A percentile compares a stretch with the other conserved stretches of the same genome.
These are phyloP conservation scores for Porites divaricata DNA, from an alignment of 92 coral and sea anemone species.

Conservation along the genomic window DNA sequence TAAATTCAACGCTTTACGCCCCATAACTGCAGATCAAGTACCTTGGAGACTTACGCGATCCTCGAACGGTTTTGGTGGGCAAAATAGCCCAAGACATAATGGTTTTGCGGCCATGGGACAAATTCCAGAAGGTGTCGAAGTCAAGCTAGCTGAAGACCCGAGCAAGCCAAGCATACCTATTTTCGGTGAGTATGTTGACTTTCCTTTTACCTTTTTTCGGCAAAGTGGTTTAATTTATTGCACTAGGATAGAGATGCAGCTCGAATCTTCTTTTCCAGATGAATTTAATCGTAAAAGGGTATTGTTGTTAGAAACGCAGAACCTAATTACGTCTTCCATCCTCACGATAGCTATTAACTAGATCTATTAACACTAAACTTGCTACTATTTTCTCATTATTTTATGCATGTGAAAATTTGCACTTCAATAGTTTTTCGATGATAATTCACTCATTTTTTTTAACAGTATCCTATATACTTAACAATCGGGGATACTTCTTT, in stretches of 20 bases:
- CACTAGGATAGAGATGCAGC: neutral
- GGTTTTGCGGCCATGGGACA: conserved; percentile 72
- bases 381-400: neutral
- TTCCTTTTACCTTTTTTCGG: neutral
- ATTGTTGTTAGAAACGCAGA: neutral
- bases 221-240: neutral
- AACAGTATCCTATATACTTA: neutral
- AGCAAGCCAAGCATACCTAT: conserved; percentile 91
- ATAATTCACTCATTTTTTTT: neutral
- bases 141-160: conserved; percentile 87
- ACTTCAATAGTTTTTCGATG: no score
- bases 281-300: neutral
- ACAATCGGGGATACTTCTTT: neutral
- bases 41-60: conserved; percentile 97
- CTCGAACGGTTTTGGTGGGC: conserved; percentile 63
- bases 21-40: conserved; percentile 96
- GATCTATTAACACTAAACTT: neutral
- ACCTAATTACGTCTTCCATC: conserved; percentile 12
- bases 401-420: neutral
- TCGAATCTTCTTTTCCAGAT: neutral
- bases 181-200: conserved; percentile 71
- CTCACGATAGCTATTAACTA: neutral
- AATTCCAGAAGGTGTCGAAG: conserved; percentile 97
- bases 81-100: conserved; percentile 72
- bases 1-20: conserved; percentile 80